Base-by-base conservation (phyloP, 2,888 invertebrate genomes). In the Eupelmus urozonus region DNA sequence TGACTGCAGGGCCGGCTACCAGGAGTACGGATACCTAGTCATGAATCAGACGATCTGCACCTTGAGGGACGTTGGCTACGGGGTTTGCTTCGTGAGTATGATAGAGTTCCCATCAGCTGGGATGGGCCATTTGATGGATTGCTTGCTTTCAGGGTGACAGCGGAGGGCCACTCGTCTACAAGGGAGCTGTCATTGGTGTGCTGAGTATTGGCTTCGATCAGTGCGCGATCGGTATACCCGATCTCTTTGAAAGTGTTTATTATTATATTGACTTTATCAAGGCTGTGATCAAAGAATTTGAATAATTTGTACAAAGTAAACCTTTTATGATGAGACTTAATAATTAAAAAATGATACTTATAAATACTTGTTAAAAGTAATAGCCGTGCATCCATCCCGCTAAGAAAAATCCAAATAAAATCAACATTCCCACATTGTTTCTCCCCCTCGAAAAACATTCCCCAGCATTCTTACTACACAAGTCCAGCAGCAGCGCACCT, bases 1-100 rank as follows among this genome's bases (percentile, higher is more conserved):
- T 20, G 45, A 29, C 27, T 65, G 65, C n/a, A 16, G 23, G 9
- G 23, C 45, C 18, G 55, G 49, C n/a, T 73, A 71, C 51, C 65
- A 23, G 16, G 57, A 65, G 23, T 62, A 71, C 51, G 71, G 71
- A 60, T 71, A 49, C 16, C 49, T 70, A 5, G 70, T 70, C 16
- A 70, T 11, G 49, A 60, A 70, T 20, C 60, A 62, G 20, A 60
- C 34, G 29, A 25, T 65, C 16, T 65, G 65, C 34, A 45, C 73
- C 2, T 27, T 63, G 13, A 63, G 42, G 18, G 49, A n/a, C 2
- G 9, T 5, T n/a, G 60, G 29, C 23, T 65, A 65, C 29, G 73
- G 45, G n/a, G 34, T 27, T n/a, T 72, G 53, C 25, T 65, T 73
- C 40, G 57, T 72, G 63, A 72, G 63, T 53, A 7, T 29, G 3